Evolutionary conservation across 2,113 vertebrate genomes (phyloP), one percentile per base, ranked within the genome.

Genomic region (Melanotaenia duboulayi): DNA sequence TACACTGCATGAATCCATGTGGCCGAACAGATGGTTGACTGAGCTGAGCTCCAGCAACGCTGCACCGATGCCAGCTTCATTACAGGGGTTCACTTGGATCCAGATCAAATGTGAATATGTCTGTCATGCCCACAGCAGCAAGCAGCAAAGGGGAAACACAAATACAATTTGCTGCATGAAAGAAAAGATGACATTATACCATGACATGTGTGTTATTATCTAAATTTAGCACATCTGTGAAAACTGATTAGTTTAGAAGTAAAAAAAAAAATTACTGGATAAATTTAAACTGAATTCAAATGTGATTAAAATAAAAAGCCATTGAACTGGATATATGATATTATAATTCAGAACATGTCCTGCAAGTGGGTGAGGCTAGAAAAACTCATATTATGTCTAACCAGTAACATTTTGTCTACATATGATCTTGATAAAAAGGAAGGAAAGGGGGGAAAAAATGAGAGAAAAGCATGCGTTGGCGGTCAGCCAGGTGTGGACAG

Each of bases 1-100:
- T 73, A 74, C 85, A 49, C 84, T 25, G 23, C 71, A 69, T 82
- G 87, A 75, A 80, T 72, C 71, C 71, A 80, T 77, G 76, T 74
- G 75, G 81, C 35, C 82, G 56, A 88, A 83, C 90, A 92, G 88
- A 92, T 89, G 91, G 89, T 65, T 73, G 70, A 87, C 80, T 85
- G 71, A 75, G 82, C 78, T 72, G 25, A 84, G 76, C 84, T 67
- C 56, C 63, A 57, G 63, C 58, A 13, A 42, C 73, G 81, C 78
- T 78, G 57, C 25, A 39, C 49, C 25, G 42, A 64, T 82, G 87
- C 83, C 91, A 89, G 78, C 71, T 86, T 77, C 83, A 74, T 89
- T 78, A 82, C 76, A 86, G 74, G 65, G 79, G 74, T 86, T 74
- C 73, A 62, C 75, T 85, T 80, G 80, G 86, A 87, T 61, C 7